Evolutionary conservation across 2,113 vertebrate species (phyloP), one percentile per base, ranked within the genome.

Genomic region (Fulica atra): DNA sequence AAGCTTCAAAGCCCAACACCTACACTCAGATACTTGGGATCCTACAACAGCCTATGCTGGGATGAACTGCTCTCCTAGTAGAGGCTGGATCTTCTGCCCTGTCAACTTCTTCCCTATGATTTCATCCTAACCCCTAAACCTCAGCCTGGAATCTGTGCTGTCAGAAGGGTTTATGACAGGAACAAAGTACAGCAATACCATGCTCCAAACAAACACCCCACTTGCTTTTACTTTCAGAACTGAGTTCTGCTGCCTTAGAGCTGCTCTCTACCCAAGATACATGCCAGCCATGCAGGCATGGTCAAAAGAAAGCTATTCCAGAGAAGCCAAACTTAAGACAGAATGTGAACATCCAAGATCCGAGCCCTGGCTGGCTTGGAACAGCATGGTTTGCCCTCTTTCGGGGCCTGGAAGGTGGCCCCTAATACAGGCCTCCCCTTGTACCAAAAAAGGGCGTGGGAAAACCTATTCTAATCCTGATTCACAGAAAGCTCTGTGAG

Each of bases 171-270:
- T 96, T 91, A 92, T 1, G 2, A 65, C 40, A 69, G 0, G 25
- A 40, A 81, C 92, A 61, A 95, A 85, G 83, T 68, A 16, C 70
- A 2, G 50, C 1, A 0, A 89, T 29, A 54, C 10, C 53, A 28
- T 2, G 13, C 13, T 73, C 26, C 61, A 76, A 17, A 13, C 53
- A 76, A 6, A 20, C 69, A 87, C 3, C 5, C 7, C 4, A 0
- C 11, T 48, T 65, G 40, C 83, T 97, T 95, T 93, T 91, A 91
- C 95, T 95, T 95, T 94, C 86, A 69, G 64, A 79, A 92, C 5
- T 48, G 83, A 76, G 11, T 28, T 57, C n/a, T 16, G 19, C 7
- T 18, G 31, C 42, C 65, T 51, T 73, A 56, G 33, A 70, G 36
- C 19, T 51, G 63, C n/a, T 81, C 51, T 66, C 65, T 70, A 46